Percentiles rank a stretch among this genome's conserved stretches.
These are phyloP conservation scores for Synanthedon formicaeformis DNA, from an alignment of 2,888 invertebrate genomes.

Conservation along the genomic window DNA sequence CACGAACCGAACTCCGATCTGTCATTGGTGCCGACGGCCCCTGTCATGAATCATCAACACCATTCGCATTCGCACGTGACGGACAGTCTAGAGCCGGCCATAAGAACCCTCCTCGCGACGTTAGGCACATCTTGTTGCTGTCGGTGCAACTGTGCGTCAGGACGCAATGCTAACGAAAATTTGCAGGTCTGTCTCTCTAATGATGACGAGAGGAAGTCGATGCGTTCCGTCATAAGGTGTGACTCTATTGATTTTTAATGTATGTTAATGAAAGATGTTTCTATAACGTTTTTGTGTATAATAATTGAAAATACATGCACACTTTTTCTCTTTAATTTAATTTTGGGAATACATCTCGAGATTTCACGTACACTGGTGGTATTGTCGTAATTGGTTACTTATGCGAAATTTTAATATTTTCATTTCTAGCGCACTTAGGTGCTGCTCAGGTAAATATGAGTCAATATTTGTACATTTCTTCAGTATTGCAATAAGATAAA, in stretches of 20 bases:
- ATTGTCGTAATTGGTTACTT: conserved; percentile 1
- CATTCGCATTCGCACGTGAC: conserved; percentile 31
- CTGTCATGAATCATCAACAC: conserved; percentile 17
- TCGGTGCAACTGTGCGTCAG: conserved; percentile 50
- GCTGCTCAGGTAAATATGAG: conserved; percentile 60
- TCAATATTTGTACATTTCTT: not conserved
- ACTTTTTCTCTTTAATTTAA: conserved; percentile 5
- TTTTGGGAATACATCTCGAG: not conserved
- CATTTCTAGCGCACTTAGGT: conserved; percentile 66
- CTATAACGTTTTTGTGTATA: too few species aligned
- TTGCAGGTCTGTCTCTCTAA: conserved; percentile 69
- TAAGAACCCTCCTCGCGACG: conserved; percentile 48
- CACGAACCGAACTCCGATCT: conserved; percentile 36
- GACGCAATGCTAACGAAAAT: conserved; percentile 51
- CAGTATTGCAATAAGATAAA: not conserved
- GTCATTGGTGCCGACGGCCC: conserved; percentile 17
- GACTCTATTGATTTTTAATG: conserved; percentile 6
- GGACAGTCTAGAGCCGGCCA: conserved; percentile 58
- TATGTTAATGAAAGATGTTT: too few species aligned
- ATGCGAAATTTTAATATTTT: conserved; percentile 42
- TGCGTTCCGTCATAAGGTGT: conserved; percentile 78
- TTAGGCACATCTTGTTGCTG: conserved; percentile 55
- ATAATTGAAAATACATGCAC: too few species aligned
- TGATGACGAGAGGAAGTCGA: conserved; percentile 66
- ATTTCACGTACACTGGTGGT: not conserved